phyloP scores from a whole-genome alignment of 1,140 invertebrate species.

The Aphelinus certus region DNA sequence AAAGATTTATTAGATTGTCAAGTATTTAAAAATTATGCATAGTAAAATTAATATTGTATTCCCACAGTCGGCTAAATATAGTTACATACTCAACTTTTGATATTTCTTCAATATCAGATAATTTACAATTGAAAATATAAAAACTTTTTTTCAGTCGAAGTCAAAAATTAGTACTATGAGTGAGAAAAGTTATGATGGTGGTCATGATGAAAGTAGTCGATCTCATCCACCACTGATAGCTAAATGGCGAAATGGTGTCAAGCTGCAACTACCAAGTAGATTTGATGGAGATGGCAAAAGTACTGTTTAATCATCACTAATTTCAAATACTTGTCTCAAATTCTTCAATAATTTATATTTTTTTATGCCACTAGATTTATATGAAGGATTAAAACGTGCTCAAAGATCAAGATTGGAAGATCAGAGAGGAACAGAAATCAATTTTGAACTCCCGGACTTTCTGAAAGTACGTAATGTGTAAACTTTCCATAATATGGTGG shows the following conservation, averaged over 20 bases:
- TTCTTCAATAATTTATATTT: conserved; percentile 5
- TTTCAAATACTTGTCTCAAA: background rate
- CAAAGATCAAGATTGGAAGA: conserved; percentile 81
- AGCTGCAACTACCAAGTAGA: conserved; percentile 71
- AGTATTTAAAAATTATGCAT: background rate
- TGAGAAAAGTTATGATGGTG: conserved; percentile 58
- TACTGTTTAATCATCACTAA: conserved; percentile 29
- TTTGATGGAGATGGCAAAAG: conserved; percentile 75
- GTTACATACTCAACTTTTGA: too few relatives aligned
- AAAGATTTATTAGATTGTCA: background rate
- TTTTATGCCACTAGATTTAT: conserved; percentile 67
- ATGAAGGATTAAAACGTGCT: conserved; percentile 80
- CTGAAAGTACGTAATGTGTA: conserved; percentile 67
- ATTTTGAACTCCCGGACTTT: conserved; percentile 83
- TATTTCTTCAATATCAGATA: too few relatives aligned
- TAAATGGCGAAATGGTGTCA: conserved; percentile 76
- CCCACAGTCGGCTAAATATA: too few relatives aligned
- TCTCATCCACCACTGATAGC: conserved; percentile 72
- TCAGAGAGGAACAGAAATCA: conserved; percentile 83
- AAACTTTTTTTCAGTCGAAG: conserved; percentile 49
- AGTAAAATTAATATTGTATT: background rate
- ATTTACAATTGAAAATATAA: too few relatives aligned
- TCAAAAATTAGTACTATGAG: conserved; percentile 56
- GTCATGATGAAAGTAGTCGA: conserved; percentile 54
- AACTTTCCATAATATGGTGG: too few relatives aligned